phyloP scores from a whole-genome alignment of 2,113 vertebrate genomes.

The Sebastes fasciatus region DNA sequence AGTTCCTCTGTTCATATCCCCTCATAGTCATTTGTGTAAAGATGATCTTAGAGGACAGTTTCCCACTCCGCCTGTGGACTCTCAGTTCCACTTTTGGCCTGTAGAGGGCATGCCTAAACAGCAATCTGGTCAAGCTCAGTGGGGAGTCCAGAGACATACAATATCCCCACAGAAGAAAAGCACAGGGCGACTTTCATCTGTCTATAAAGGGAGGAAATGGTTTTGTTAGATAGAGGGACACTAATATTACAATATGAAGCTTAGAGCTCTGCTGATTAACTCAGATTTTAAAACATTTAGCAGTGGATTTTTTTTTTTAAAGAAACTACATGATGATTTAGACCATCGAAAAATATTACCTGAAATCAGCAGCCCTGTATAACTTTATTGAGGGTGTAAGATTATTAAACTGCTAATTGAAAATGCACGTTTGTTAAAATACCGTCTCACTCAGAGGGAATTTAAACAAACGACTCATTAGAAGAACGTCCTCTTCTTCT shows the following conservation, averaged over 20 bases:
- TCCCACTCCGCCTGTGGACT: not conserved
- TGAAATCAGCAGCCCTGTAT: not conserved
- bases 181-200: conserved; percentile 67
- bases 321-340: conserved; percentile 23
- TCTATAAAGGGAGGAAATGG: conserved; percentile 66
- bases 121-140: conserved; percentile 71
- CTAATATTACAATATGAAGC: conserved; percentile 50
- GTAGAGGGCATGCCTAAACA: conserved; percentile 92
- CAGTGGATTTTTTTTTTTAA: not conserved
- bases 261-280: conserved; percentile 42
- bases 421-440: conserved; percentile 43
- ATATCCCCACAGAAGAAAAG: conserved; percentile 71
- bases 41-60: conserved; percentile 29
- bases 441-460: conserved; percentile 29
- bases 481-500: conserved; percentile 48
- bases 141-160: conserved; percentile 64
- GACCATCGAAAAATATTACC: conserved; percentile 21
- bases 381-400: conserved; percentile 33
- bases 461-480: conserved; percentile 71
- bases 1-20: conserved; percentile 4
- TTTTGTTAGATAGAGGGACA: conserved; percentile 62
- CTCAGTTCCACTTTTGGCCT: conserved; percentile 80
- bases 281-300: conserved; percentile 41
- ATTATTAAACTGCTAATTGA: conserved; percentile 26
- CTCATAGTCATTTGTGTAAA: conserved; percentile 18